These are phyloP conservation scores for Pocillopora grandis DNA, from an alignment of 92 coral and sea anemone genomes.

Conservation along the genomic window DNA sequence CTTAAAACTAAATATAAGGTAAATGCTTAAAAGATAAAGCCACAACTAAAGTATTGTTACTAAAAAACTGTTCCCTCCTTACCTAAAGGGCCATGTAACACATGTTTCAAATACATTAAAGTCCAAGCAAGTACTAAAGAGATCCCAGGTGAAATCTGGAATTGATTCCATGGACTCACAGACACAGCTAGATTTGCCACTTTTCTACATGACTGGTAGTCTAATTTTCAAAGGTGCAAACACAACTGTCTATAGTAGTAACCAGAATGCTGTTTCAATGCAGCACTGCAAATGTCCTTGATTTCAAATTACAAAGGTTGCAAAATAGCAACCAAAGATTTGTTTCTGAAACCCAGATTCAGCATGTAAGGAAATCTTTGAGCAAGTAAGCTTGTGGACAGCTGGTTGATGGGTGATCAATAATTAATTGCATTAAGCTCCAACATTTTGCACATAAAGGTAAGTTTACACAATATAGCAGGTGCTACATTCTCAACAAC, in stretches of 20 bases:
- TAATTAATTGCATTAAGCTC: conserved; percentile 22
- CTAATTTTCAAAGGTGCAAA: background rate
- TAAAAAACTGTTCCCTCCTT: conserved; percentile 12
- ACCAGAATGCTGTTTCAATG: background rate
- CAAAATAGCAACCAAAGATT: background rate
- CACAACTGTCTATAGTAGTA: background rate
- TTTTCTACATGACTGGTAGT: background rate
- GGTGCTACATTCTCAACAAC: conserved; percentile 31
- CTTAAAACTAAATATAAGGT: background rate
- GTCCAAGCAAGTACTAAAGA: conserved; percentile 76
- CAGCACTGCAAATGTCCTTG: background rate
- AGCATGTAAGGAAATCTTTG: conserved; percentile 14
- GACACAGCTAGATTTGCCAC: background rate
- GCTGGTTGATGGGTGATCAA: conserved; percentile 12
- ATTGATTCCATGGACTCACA: conserved; percentile 80
- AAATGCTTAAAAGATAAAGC: background rate
- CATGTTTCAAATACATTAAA: conserved; percentile 67
- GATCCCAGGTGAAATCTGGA: conserved; percentile 86
- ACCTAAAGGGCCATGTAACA: conserved; percentile 86
- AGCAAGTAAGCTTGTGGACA: conserved; percentile 25
- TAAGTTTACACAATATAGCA: conserved; percentile 1
- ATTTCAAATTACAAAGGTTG: background rate
- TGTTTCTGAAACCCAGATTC: conserved; percentile 25
- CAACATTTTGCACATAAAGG: conserved; percentile 27
- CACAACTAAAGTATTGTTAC: background rate